Evolutionary conservation across 2,888 invertebrate genomes (phyloP).

Genomic region (Tenthredo scrophulariae): DNA sequence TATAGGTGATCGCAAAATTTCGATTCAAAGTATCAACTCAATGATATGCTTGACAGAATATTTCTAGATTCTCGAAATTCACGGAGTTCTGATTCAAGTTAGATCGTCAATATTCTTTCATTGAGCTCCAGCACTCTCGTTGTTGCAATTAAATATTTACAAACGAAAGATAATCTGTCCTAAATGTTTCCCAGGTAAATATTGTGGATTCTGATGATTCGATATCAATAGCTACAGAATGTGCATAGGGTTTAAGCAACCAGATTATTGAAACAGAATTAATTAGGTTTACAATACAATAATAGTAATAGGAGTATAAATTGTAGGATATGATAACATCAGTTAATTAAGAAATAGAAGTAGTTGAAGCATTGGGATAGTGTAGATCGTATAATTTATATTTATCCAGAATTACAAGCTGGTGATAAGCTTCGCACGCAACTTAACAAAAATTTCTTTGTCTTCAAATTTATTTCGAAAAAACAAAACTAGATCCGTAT

Average conservation of each 20-base stretch:
- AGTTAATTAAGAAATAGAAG: constrained; percentile 62
- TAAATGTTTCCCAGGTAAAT: neutral
- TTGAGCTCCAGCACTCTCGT: constrained; percentile 6
- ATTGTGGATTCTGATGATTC: neutral
- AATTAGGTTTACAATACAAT: constrained; percentile 57
- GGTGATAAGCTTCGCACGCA: constrained; percentile 10
- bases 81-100: neutral
- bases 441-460: constrained; percentile 13
- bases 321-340: constrained; percentile 69
- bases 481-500: constrained; percentile 12
- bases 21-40: constrained; percentile 60
- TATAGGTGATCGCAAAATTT: constrained; percentile 35
- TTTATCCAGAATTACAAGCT: constrained; percentile 40
- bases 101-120: neutral
- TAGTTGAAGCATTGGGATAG: constrained; percentile 60
- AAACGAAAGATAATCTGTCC: neutral
- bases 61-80: constrained; percentile 43
- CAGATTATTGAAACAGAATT: constrained; percentile 1
- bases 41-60: constrained; percentile 66
- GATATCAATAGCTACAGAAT: neutral
- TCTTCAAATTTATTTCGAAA: constrained; percentile 5
- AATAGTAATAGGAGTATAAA: constrained; percentile 68
- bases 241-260: neutral
- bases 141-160: neutral
- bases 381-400: constrained; percentile 37